These are phyloP conservation scores for Catharus ustulatus DNA, from an alignment of 2,797 vertebrate genomes.

Conservation along the genomic window DNA sequence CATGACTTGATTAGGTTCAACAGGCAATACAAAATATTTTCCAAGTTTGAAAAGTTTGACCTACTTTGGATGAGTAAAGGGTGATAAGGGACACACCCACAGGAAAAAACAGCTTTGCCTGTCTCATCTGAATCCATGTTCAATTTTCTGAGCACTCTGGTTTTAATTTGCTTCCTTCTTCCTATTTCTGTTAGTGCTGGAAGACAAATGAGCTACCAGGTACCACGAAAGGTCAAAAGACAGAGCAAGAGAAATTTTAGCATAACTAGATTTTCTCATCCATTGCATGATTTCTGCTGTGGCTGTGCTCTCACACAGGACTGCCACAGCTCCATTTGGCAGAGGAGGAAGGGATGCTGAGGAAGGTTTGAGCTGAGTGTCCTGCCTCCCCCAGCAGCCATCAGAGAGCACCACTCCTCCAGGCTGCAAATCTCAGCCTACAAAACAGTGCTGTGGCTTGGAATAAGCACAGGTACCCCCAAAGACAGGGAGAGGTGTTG, in stretches of 20 bases:
- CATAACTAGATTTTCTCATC: background rate
- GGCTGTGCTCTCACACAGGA: background rate
- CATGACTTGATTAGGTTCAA: background rate
- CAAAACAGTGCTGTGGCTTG: background rate
- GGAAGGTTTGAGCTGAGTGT: background rate
- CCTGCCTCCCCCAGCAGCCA: background rate
- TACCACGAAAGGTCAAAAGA: conserved; percentile 35
- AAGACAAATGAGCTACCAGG: conserved; percentile 21
- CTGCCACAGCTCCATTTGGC: background rate
- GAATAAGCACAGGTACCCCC: background rate
- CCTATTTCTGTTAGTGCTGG: background rate
- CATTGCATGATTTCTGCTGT: background rate
- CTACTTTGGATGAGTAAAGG: background rate
- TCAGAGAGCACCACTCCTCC: background rate
- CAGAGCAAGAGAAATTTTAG: background rate
- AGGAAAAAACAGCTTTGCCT: background rate
- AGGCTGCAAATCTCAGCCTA: background rate
- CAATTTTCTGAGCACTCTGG: background rate
- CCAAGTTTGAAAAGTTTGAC: background rate
- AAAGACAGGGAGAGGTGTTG: background rate
- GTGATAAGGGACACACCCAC: background rate
- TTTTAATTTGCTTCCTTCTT: background rate
- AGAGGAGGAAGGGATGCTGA: background rate
- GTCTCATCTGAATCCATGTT: background rate
- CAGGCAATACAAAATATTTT: background rate